A percentile compares a stretch with the other conserved stretches of the same genome.
Conservation (phyloP, 2,797 vertebrate species). For the Rhadinocentrus ornatus region DNA sequence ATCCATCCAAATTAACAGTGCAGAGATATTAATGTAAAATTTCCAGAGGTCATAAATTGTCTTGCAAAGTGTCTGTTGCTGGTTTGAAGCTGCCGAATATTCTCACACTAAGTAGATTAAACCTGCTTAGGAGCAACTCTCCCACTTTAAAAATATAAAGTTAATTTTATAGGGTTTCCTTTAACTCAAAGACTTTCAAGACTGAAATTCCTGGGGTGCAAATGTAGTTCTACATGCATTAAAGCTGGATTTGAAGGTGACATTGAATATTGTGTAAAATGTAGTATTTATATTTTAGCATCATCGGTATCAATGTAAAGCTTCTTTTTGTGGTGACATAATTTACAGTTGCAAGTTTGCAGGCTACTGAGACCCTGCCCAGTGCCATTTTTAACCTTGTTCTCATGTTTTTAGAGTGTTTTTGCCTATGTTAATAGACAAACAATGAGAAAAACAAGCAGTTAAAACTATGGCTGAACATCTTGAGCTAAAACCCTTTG, state of each 20-base stretch:
- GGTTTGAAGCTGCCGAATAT: slow-evolving; percentile 4
- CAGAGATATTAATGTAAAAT: slow-evolving; percentile 3
- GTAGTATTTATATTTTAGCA: neutral
- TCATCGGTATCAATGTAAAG: too few relatives aligned
- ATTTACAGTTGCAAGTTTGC: too few relatives aligned
- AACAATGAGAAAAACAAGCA: neutral
- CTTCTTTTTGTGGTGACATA: too few relatives aligned
- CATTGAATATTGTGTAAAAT: neutral
- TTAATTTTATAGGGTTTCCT: neutral
- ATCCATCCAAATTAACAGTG: slow-evolving; percentile 20
- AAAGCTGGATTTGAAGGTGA: slow-evolving; percentile 2
- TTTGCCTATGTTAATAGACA: neutral
- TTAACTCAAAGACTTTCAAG: too few relatives aligned
- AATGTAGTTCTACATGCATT: neutral
- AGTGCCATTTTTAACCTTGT: neutral
- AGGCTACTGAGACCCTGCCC: neutral
- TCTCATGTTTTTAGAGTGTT: neutral
- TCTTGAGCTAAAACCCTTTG: neutral
- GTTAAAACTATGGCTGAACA: neutral
- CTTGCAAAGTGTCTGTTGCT: neutral
- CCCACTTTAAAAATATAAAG: slow-evolving; percentile 12
- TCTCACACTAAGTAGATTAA: slow-evolving; percentile 25
- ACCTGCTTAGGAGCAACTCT: slow-evolving; percentile 21
- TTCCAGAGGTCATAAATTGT: neutral
- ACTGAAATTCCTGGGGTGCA: too few relatives aligned